Evolutionary conservation across 2,113 vertebrate genomes (phyloP).

Genomic region (Bothrops jararaca): DNA sequence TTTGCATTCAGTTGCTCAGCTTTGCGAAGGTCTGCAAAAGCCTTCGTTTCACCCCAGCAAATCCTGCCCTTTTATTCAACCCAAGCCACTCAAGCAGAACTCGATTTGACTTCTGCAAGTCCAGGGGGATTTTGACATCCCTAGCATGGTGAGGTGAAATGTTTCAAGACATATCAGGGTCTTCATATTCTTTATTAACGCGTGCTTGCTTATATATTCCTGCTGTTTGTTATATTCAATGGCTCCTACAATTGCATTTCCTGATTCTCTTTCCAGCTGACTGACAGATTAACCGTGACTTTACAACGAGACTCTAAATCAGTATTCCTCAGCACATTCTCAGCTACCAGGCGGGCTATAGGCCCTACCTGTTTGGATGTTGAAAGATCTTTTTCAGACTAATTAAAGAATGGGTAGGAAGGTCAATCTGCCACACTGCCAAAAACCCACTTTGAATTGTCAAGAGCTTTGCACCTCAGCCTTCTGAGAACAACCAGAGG

Average conservation of each 20-base stretch:
- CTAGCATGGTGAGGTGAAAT: background rate
- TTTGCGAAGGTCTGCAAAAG: background rate
- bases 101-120: background rate
- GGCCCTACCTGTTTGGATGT: background rate
- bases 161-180: background rate
- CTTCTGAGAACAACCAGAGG: background rate
- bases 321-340: background rate
- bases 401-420: background rate
- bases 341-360: fast-evolving
- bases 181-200: background rate
- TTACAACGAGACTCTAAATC: background rate
- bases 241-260: background rate
- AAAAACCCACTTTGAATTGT: background rate
- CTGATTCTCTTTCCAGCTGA: background rate
- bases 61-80: background rate
- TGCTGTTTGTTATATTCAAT: background rate
- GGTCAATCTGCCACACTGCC: background rate
- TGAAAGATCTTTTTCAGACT: background rate
- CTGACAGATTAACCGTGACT: background rate
- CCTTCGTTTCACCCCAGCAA: background rate
- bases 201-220: background rate
- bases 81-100: background rate
- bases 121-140: background rate
- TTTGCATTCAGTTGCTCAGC: background rate
- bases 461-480: background rate